phyloP scores from a whole-genome alignment of 92 coral and sea anemone genomes.

The Siderastrea siderea region DNA sequence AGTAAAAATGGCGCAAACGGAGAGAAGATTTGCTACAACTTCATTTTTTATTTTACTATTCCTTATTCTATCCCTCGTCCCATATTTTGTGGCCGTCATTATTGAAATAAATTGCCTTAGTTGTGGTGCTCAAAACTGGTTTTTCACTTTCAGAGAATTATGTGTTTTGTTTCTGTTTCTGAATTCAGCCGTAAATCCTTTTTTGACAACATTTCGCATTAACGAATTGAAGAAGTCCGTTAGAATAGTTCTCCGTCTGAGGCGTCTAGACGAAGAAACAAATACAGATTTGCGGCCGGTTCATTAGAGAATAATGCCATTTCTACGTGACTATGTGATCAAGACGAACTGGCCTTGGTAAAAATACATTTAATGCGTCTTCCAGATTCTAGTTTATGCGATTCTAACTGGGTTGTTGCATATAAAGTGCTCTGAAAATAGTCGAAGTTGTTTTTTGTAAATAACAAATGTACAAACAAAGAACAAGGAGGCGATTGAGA shows the following conservation, averaged over 20 bases:
- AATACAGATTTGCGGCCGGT: background rate
- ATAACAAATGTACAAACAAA: too few species aligned
- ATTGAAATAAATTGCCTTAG: background rate
- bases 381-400: too few species aligned
- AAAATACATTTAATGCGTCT: too few species aligned
- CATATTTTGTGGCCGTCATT: slow-evolving; percentile 1
- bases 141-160: background rate
- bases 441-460: too few species aligned
- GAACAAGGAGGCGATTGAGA: too few species aligned
- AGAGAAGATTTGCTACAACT: slow-evolving; percentile 12
- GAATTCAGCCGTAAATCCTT: background rate
- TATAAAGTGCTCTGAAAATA: too few species aligned
- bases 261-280: background rate
- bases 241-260: background rate
- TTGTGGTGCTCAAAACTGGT: slow-evolving; percentile 5
- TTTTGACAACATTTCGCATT: slow-evolving; percentile 13
- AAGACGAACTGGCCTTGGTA: too few species aligned
- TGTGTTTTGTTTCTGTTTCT: slow-evolving; percentile 5
- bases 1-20: background rate
- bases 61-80: background rate
- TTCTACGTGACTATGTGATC: background rate
- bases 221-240: slow-evolving; percentile 7
- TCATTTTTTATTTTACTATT: slow-evolving; percentile 11
- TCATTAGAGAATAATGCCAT: background rate
- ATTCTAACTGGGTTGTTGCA: too few species aligned